phyloP scores from a whole-genome alignment of 1,140 invertebrate species.

The Drosophila ironensis region DNA sequence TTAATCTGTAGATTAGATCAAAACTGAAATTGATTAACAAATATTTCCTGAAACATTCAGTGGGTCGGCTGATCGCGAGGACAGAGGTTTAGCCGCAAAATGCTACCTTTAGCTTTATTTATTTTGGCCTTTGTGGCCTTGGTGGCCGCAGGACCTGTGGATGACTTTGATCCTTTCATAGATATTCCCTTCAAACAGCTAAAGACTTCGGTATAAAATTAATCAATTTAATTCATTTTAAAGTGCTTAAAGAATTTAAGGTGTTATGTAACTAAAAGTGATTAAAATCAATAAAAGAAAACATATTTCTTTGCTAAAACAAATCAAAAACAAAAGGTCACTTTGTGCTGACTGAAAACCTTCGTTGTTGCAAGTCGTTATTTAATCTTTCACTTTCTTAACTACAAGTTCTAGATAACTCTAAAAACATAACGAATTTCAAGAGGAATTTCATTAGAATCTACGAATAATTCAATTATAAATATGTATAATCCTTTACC shows the following conservation, averaged over 20 bases:
- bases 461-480: background rate
- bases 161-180: slow-evolving; percentile 47
- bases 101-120: slow-evolving; percentile 20
- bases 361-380: too few species aligned
- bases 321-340: too few species aligned
- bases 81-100: slow-evolving; percentile 10
- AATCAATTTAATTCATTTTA: background rate
- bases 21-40: background rate
- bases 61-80: slow-evolving; percentile 4
- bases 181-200: slow-evolving; percentile 67
- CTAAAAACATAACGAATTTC: background rate
- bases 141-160: background rate
- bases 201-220: slow-evolving; percentile 44
- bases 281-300: too few species aligned
- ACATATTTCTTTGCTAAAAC: too few species aligned
- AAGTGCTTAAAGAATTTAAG: too few species aligned
- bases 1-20: slow-evolving; percentile 59
- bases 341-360: too few species aligned
- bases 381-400: too few species aligned
- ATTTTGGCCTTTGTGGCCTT: slow-evolving; percentile 40
- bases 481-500: too few species aligned
- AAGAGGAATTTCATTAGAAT: too few species aligned
- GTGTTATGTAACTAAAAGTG: too few species aligned
- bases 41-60: slow-evolving; percentile 16
- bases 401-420: too few species aligned